Evolutionary conservation across 2,797 vertebrate species (phyloP).

Genomic region (Acropternis orthonyx): DNA sequence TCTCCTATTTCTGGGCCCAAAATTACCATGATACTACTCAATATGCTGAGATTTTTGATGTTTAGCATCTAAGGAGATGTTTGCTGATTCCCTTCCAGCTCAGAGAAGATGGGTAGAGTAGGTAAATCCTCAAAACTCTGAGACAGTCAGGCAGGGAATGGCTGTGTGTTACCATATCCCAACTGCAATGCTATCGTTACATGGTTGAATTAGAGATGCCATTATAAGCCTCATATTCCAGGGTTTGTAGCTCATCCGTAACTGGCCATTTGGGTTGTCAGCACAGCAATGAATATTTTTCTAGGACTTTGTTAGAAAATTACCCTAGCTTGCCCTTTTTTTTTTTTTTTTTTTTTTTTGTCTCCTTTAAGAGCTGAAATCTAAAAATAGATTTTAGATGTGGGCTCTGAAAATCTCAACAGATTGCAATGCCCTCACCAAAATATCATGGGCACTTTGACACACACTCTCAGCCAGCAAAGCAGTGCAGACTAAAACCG

Average conservation of each 20-base stretch:
- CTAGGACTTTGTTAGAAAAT: constrained; percentile 25
- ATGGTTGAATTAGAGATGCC: constrained; percentile 28
- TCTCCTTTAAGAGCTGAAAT: not conserved
- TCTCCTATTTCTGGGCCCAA: constrained; percentile 3
- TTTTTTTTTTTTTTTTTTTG: not conserved
- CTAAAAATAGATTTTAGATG: constrained; percentile 48
- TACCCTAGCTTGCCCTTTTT: not conserved
- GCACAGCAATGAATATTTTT: constrained; percentile 33
- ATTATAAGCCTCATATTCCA: constrained; percentile 26
- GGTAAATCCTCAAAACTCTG: not conserved
- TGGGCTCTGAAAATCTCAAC: not conserved
- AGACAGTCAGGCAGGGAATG: not conserved
- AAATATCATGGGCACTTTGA: not conserved
- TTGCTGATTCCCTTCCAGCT: constrained; percentile 24
- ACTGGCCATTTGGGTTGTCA: constrained; percentile 31
- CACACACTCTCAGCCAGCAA: not conserved
- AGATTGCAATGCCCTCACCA: constrained; percentile 11
- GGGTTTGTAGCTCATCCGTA: constrained; percentile 32
- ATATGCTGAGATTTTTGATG: not conserved
- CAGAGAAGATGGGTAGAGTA: not conserved
- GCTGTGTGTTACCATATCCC: not conserved
- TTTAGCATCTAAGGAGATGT: not conserved
- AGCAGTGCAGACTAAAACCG: not conserved
- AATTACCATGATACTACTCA: not conserved
- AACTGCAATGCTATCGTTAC: not conserved